Conservation (phyloP, 2,888 invertebrate species). For the Cecidostiba fungosa region DNA sequence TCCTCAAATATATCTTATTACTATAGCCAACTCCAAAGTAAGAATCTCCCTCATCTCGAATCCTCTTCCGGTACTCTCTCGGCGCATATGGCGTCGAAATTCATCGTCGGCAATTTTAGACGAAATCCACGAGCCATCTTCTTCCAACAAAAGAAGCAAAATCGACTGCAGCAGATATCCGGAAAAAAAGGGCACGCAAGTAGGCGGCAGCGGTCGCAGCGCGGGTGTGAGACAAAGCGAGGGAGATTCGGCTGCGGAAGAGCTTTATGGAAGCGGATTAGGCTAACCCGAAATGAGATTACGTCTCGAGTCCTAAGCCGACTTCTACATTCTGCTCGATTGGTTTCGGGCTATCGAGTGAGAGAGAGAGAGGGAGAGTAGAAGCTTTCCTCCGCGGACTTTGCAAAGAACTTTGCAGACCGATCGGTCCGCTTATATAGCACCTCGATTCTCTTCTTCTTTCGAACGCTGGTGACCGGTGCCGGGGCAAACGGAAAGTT, state of each 20-base stretch:
- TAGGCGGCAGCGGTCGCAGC: not conserved
- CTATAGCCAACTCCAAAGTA: not conserved
- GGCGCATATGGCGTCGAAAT: slow-evolving; percentile 47
- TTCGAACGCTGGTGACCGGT: slow-evolving; percentile 14
- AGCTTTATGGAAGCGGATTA: slow-evolving; percentile 73
- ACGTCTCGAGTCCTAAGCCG: slow-evolving; percentile 72
- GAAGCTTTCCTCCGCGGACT: slow-evolving; percentile 47
- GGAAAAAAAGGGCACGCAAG: slow-evolving; percentile 15
- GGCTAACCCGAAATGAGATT: slow-evolving; percentile 75
- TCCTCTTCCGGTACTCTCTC: not conserved
- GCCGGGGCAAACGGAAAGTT: slow-evolving; percentile 45
- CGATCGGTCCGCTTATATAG: slow-evolving; percentile 40
- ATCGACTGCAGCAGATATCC: not conserved
- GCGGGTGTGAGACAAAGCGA: slow-evolving; percentile 46
- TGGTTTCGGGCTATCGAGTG: slow-evolving; percentile 69
- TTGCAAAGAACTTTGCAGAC: slow-evolving; percentile 61
- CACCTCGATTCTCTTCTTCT: not conserved
- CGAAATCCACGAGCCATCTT: slow-evolving; percentile 17
- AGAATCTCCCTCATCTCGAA: not conserved
- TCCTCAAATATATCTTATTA: not conserved
- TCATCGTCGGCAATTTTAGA: slow-evolving; percentile 52
- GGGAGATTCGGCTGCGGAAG: slow-evolving; percentile 40
- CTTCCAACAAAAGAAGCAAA: slow-evolving; percentile 6
- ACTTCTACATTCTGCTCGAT: slow-evolving; percentile 73
- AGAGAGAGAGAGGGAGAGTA: slow-evolving; percentile 25